Evolutionary conservation across 1,140 invertebrate species (phyloP), one percentile per base, ranked within the genome.

Genomic region (Aporrectodea caliginosa): DNA sequence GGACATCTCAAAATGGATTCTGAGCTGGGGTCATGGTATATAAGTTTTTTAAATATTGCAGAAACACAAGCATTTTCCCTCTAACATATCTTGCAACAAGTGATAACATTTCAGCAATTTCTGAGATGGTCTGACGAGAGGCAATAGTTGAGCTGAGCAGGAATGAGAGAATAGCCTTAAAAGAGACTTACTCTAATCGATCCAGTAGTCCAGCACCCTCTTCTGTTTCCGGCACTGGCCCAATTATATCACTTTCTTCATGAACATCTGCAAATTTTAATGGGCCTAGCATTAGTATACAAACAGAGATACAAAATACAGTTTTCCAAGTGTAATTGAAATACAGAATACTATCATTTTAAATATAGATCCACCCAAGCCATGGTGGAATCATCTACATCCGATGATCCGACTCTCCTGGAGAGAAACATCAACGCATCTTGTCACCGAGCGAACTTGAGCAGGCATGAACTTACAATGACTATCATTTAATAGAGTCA

Each of bases 221-320:
- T 35, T 35, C 75, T 6, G n/a, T 6, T 58, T 76, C 75, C 22
- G 35, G 75, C 35, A 29, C 22, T 27, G 75, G 75, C 31, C 75
- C 75, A 43, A 76, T 68, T 12, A 76, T 35, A 22, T 76, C 75
- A 29, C 1, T 58, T 43, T 76, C 75, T 0, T 76, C 43, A n/a
- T 34, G 22, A 16, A 76, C 22, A 32, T 43, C 43, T 1, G 75
- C 32, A 58, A n/a, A n/a, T n/a, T n/a, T n/a, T n/a, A n/a, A n/a
- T n/a, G n/a, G n/a, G n/a, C n/a, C n/a, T n/a, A n/a, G n/a, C n/a
- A n/a, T n/a, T n/a, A n/a, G n/a, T n/a, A n/a, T n/a, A n/a, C n/a
- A n/a, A n/a, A n/a, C n/a, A n/a, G n/a, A n/a, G n/a, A n/a, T n/a
- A n/a, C n/a, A n/a, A n/a, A n/a, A n/a, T n/a, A n/a, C n/a, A n/a